These are phyloP conservation scores for Xenus cinereus DNA, from an alignment of 2,113 vertebrate genomes.

Conservation along the genomic window DNA sequence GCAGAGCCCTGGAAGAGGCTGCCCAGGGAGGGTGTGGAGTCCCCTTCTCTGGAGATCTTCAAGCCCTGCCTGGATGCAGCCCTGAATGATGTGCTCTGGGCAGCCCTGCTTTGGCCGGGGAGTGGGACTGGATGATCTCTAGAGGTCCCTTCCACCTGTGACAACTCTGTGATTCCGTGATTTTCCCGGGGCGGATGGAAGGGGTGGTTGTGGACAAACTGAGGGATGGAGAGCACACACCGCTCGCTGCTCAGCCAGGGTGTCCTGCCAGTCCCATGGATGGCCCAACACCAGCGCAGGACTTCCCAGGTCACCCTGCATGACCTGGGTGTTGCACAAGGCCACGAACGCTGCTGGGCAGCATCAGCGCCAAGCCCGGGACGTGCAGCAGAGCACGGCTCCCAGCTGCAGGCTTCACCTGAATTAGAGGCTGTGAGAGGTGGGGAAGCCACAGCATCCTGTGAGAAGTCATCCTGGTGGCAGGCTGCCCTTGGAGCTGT, in stretches of 20 bases:
- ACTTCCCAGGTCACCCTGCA: background rate
- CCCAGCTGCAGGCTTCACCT: fast-evolving
- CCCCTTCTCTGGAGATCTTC: too few species aligned
- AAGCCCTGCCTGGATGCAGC: too few species aligned
- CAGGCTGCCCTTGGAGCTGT: background rate
- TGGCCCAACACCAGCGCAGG: background rate
- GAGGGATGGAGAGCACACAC: background rate
- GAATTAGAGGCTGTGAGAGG: background rate
- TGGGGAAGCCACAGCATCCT: background rate
- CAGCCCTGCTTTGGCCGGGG: too few species aligned
- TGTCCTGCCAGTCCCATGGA: fast-evolving
- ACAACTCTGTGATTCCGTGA: too few species aligned
- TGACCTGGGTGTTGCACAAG: background rate
- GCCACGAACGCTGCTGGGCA: background rate
- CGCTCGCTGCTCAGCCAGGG: fast-evolving
- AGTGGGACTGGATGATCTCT: too few species aligned
- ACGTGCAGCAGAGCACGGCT: background rate
- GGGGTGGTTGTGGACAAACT: fast-evolving
- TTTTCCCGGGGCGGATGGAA: fast-evolving
- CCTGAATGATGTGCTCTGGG: too few species aligned
- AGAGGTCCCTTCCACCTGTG: too few species aligned
- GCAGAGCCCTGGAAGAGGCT: too few species aligned
- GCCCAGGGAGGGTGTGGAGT: too few species aligned
- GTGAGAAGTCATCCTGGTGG: background rate
- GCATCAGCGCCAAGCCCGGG: fast-evolving